Evolutionary conservation across 2,888 invertebrate genomes (phyloP).

Genomic region (Philereme transversata): DNA sequence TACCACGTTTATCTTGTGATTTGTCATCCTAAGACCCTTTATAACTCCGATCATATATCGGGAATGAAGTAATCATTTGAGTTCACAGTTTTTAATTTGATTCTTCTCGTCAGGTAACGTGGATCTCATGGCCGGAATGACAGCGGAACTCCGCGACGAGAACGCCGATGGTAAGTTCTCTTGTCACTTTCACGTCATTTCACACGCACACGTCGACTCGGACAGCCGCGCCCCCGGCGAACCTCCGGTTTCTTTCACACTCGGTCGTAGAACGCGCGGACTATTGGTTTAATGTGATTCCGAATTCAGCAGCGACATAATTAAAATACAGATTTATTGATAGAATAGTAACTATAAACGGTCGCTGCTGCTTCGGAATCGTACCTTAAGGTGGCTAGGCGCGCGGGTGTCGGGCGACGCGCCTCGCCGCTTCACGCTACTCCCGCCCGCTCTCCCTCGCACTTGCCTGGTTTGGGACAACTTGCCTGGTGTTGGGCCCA

Average conservation of each 20-base stretch:
- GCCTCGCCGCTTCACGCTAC: slow-evolving; percentile 49
- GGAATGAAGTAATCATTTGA: too few relatives aligned
- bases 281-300: slow-evolving; percentile 38
- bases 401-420: slow-evolving; percentile 78
- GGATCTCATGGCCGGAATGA: slow-evolving; percentile 77
- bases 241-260: slow-evolving; percentile 52
- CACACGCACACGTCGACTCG: slow-evolving; percentile 82
- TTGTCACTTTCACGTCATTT: slow-evolving; percentile 70
- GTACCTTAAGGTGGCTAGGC: slow-evolving; percentile 65
- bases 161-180: slow-evolving; percentile 74
- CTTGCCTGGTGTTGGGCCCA: slow-evolving; percentile 29
- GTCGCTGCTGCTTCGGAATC: too few relatives aligned
- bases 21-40: too few relatives aligned
- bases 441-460: slow-evolving; percentile 39
- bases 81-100: neutral
- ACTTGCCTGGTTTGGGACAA: slow-evolving; percentile 35
- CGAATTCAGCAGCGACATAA: too few relatives aligned
- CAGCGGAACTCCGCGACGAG: slow-evolving; percentile 74
- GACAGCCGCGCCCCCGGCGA: slow-evolving; percentile 84
- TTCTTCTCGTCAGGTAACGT: slow-evolving; percentile 66
- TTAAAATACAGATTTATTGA: neutral
- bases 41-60: too few relatives aligned
- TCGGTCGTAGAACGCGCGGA: slow-evolving; percentile 64
- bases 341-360: too few relatives aligned
- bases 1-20: too few relatives aligned